Conservation (phyloP, 2,888 invertebrate genomes). For the Cataglyphis livida region DNA sequence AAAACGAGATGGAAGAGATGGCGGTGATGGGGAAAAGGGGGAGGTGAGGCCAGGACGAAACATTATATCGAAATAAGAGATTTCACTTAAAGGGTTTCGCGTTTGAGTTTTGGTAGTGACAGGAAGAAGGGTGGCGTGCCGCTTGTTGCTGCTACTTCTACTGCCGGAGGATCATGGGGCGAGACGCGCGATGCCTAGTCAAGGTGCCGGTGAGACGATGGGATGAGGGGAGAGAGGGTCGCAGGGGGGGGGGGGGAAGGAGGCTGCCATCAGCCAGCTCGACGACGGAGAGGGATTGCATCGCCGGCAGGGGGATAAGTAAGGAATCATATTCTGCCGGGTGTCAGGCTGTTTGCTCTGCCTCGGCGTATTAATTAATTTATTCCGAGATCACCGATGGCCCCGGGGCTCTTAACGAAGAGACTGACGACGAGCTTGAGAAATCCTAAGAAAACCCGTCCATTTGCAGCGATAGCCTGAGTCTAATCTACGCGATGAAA, state of each 20-base stretch:
- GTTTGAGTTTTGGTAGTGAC: constrained; percentile 86
- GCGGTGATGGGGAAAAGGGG: background rate
- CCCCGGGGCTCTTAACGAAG: constrained; percentile 63
- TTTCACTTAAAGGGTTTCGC: constrained; percentile 86
- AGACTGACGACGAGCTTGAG: constrained; percentile 46
- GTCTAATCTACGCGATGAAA: constrained; percentile 35
- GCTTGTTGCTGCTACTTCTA: constrained; percentile 47
- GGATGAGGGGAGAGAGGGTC: constrained; percentile 26
- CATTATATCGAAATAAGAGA: constrained; percentile 85
- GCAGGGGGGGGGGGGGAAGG: constrained; percentile 32
- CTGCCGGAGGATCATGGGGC: constrained; percentile 60
- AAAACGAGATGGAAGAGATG: constrained; percentile 41
- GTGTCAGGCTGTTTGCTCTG: constrained; percentile 83
- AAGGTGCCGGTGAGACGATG: constrained; percentile 30
- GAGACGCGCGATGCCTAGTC: constrained; percentile 59
- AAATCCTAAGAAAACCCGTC: constrained; percentile 49
- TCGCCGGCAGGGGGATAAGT: constrained; percentile 78
- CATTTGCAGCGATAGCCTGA: constrained; percentile 31
- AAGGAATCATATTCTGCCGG: constrained; percentile 83
- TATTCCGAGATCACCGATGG: constrained; percentile 81
- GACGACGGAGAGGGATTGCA: constrained; percentile 64
- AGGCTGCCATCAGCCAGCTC: constrained; percentile 54
- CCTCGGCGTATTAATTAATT: constrained; percentile 83
- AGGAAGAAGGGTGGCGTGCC: constrained; percentile 78
- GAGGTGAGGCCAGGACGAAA: constrained; percentile 69